Base-by-base conservation (phyloP, 2,113 vertebrate genomes). In the Melospiza melodia region DNA sequence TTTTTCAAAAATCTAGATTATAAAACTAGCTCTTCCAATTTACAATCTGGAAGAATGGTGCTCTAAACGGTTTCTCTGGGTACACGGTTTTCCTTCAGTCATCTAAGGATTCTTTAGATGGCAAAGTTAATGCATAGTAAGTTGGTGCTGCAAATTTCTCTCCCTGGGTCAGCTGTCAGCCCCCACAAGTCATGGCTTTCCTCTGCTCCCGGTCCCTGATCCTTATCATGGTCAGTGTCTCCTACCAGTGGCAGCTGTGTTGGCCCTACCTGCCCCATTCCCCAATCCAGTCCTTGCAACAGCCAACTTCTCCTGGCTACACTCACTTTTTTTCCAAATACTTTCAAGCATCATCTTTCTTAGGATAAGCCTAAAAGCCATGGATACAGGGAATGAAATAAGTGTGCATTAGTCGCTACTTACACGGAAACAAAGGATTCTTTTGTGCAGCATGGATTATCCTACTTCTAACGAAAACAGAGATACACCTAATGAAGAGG, bases 361-460 rank as follows among this genome's bases (percentile, higher is more conserved):
- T 35, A 55, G 51, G 9, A 31, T 71, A 78, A 78, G 3, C n/a
- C 67, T 67, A 59, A 94, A 91, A 94, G 16, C 33, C 28, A 19
- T 10, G 30, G 28, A 74, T n/a, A 28, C 12, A 66, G 20, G 35
- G 68, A 65, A 39, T 37, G 6, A 54, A 82, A 58, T 51, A 41
- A 77, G 8, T 13, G 18, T 52, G 16, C 28, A 27, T 58, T 67
- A 15, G 31, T 71, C 0, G 0, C 20, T 59, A 9, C 15, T 75
- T 25, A 37, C 1, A 11, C 0, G 1, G 39, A 88, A 90, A 78
- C 3, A 15, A 82, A 90, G 22, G 5, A n/a, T 41, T 5, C 7
- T 30, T 85, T 44, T 62, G 11, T 41, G 11, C 67, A 71, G 62
- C 10, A 20, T 31, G 41, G 27, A 62, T 90, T 66, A 74, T 52